phyloP scores from a whole-genome alignment of 2,113 vertebrate genomes.

The Pionites leucogaster region DNA sequence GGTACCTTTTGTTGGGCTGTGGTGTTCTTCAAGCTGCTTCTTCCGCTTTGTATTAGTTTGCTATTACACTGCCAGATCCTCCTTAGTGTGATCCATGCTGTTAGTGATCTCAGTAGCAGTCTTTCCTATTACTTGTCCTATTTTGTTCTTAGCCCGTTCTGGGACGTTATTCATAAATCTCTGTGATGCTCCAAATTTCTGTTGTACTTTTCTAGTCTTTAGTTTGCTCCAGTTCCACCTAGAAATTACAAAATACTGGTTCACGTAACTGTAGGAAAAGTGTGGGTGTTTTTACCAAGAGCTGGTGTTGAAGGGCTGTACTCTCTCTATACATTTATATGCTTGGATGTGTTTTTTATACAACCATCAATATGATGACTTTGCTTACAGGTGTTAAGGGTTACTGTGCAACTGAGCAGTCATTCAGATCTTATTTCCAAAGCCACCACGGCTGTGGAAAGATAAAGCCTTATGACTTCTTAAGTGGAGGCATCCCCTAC shows the following conservation, averaged over 20 bases:
- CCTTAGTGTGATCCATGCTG: rapidly evolving
- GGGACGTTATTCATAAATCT: neutral
- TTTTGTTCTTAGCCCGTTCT: neutral
- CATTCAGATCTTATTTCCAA: neutral
- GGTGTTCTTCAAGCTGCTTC: neutral
- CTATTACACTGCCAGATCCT: rapidly evolving
- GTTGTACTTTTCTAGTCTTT: neutral
- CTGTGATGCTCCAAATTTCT: neutral
- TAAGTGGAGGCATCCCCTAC: neutral
- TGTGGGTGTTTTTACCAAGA: neutral
- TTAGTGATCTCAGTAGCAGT: neutral
- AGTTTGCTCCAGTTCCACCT: neutral
- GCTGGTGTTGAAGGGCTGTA: neutral
- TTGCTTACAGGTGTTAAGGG: neutral
- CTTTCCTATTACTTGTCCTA: neutral
- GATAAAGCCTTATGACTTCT: neutral
- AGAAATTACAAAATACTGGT: neutral
- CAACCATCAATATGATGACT: neutral
- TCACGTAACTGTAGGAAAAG: neutral
- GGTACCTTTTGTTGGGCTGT: neutral
- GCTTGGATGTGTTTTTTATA: neutral
- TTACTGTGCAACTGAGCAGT: neutral
- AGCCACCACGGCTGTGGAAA: neutral
- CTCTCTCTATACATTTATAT: rapidly evolving
- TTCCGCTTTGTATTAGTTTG: neutral